These are phyloP conservation scores for Galerucella nymphaeae DNA, from an alignment of 2,888 invertebrate genomes.

Conservation along the genomic window DNA sequence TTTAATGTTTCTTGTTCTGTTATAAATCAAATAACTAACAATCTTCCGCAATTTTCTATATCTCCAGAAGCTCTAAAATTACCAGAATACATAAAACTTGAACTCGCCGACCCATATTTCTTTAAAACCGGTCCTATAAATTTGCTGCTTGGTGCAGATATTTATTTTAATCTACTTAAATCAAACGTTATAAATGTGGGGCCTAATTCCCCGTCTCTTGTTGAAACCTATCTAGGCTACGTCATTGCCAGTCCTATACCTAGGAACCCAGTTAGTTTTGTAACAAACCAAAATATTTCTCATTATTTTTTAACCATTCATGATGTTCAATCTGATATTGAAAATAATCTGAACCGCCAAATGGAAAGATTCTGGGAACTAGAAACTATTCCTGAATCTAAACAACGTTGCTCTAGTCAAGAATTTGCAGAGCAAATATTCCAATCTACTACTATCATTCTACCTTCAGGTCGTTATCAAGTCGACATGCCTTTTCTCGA, in stretches of 20 bases:
- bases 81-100: neutral
- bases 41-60: neutral
- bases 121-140: neutral
- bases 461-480: neutral
- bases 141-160: neutral
- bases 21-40: neutral
- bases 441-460: neutral
- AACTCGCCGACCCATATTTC: neutral
- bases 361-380: neutral
- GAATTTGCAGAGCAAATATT: neutral
- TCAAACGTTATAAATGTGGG: neutral
- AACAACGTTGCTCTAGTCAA: neutral
- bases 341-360: neutral
- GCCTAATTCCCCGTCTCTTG: too few relatives aligned
- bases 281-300: too few relatives aligned
- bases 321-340: too few relatives aligned
- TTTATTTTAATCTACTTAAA: neutral
- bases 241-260: too few relatives aligned
- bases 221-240: too few relatives aligned
- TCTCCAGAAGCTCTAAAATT: neutral
- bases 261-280: too few relatives aligned
- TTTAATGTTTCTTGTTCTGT: neutral
- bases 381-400: neutral
- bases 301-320: too few relatives aligned
- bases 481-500: neutral